Evolutionary conservation across 1,140 invertebrate species (phyloP).

Genomic region (Drosophila leontia): DNA sequence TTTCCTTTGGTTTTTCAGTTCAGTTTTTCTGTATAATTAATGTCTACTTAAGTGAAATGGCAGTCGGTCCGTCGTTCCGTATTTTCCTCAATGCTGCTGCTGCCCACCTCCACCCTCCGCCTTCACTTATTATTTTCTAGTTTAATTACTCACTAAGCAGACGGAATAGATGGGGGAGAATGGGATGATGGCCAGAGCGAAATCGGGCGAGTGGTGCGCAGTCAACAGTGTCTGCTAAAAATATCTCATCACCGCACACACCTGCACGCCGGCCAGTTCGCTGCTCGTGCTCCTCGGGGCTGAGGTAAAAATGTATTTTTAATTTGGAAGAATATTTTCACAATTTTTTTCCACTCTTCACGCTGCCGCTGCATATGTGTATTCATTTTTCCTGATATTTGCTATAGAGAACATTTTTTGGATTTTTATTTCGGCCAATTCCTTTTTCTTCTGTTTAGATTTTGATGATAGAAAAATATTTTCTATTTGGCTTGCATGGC

Average conservation of each 20-base stretch:
- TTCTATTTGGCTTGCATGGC: constrained; percentile 54
- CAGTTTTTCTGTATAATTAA: constrained; percentile 68
- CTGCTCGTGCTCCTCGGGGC: constrained; percentile 26
- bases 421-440: constrained; percentile 32
- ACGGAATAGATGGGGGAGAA: constrained; percentile 23
- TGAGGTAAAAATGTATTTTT: constrained; percentile 82
- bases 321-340: constrained; percentile 78
- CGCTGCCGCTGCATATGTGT: constrained; percentile 12
- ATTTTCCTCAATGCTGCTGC: constrained; percentile 12
- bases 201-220: constrained; percentile 70
- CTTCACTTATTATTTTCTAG: constrained; percentile 31
- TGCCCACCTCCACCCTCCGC: neutral
- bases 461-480: constrained; percentile 55
- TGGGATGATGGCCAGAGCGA: constrained; percentile 44
- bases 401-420: constrained; percentile 39
- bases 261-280: constrained; percentile 58
- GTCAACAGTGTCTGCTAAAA: constrained; percentile 62
- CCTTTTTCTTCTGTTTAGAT: constrained; percentile 41
- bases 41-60: constrained; percentile 80
- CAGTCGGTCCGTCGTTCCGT: constrained; percentile 52
- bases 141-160: constrained; percentile 82
- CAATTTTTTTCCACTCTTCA: constrained; percentile 35
- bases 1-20: constrained; percentile 38
- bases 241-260: constrained; percentile 75
- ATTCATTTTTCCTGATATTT: constrained; percentile 22